Conservation (phyloP, 2,113 vertebrate genomes). For the Mohoua ochrocephala region DNA sequence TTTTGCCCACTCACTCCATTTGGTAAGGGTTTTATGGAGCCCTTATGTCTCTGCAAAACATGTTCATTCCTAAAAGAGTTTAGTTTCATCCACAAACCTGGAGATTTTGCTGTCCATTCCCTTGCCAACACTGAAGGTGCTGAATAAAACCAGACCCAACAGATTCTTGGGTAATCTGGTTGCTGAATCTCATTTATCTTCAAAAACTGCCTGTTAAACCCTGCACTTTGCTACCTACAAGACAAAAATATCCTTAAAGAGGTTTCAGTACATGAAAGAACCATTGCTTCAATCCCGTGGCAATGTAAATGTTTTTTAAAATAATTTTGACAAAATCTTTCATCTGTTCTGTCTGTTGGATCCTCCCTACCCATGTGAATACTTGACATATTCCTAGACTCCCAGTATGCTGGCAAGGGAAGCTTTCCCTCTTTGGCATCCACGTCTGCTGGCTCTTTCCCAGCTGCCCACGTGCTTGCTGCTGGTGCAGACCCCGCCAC, state of each 20-base stretch:
- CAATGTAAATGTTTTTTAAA: not conserved
- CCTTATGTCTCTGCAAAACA: not conserved
- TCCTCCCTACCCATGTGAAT: not conserved
- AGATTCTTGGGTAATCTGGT: not conserved
- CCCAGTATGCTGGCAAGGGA: not conserved
- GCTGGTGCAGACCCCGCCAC: not conserved
- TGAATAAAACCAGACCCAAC: not conserved
- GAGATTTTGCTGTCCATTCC: not conserved
- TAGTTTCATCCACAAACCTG: not conserved
- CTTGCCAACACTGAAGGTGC: not conserved
- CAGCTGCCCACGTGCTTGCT: accelerated
- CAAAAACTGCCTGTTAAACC: not conserved
- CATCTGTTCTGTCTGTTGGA: not conserved
- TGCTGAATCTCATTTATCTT: not conserved
- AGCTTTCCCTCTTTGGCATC: not conserved
- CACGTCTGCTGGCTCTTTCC: not conserved
- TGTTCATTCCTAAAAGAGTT: not conserved
- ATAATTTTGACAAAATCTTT: not conserved
- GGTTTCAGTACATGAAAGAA: not conserved
- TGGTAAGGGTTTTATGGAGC: not conserved
- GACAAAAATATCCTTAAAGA: not conserved
- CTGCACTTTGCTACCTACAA: not conserved
- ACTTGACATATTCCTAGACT: not conserved
- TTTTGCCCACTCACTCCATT: not conserved
- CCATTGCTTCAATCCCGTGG: not conserved